Base-by-base conservation (phyloP, 2,797 vertebrate genomes). In the Macropodus opercularis region DNA sequence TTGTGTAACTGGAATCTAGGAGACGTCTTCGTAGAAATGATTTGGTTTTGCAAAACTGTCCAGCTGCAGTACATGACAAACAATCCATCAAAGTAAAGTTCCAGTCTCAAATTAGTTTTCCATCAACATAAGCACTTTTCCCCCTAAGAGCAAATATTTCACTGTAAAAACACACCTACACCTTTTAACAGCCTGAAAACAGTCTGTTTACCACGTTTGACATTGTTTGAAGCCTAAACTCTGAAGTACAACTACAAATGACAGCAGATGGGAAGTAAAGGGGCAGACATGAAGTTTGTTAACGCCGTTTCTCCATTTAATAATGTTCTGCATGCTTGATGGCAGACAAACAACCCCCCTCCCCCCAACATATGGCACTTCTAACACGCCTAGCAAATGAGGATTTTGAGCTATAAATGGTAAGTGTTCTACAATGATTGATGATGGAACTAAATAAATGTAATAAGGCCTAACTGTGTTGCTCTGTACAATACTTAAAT, bases 331-430 rank as follows among this genome's bases (percentile, higher is more conserved):
- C 72, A 74, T 73, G 74, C 71, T 63, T 60, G 71, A 86, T 73
- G 75, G 38, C 57, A 41, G 43, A 56, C 54, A 63, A 61, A 21
- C 49, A 36, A n/a, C n/a, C n/a, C 23, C 61, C 35, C 58, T 42
- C 39, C 44, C 12, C 17, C 41, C n/a, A 57, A 55, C 85, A 86
- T 82, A 86, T 86, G 79, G 69, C 52, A 15, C 65, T 43, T 63
- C 34, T 57, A 56, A 57, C 69, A 64, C 36, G 55, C 43, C 26
- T 40, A 14, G 19, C 69, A 75, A 79, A 79, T 80, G 29, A 58
- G 68, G 34, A 61, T 81, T 69, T 49, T 68, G 67, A 65, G 71
- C 35, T 0, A 2, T 53, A 75, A 67, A 72, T 79, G 43, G 56
- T 56, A 66, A 75, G 72, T 79, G 66, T 79, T 75, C 72, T 42